Percentiles rank a stretch among this genome's conserved stretches.
These are phyloP conservation scores for Drosophila mettleri DNA, from an alignment of 2,888 invertebrate genomes.

Conservation along the genomic window DNA sequence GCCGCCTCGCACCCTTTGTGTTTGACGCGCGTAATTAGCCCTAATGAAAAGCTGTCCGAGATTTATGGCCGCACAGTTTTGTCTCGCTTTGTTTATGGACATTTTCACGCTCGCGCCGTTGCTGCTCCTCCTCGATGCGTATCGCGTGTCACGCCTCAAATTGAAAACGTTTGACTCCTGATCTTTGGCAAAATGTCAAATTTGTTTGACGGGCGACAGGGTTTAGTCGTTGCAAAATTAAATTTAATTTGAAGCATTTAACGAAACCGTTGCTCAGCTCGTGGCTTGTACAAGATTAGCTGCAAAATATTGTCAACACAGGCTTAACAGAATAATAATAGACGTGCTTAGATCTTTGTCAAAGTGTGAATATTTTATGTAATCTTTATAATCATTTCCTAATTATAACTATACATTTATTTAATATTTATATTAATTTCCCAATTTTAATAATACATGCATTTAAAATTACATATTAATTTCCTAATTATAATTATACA, in stretches of 20 bases:
- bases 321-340: neutral
- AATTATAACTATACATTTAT: neutral
- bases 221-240: neutral
- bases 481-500: neutral
- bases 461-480: neutral
- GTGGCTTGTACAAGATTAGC: slow-evolving; percentile 32
- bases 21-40: slow-evolving; percentile 51
- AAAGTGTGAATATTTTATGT: neutral
- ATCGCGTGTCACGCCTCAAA: slow-evolving; percentile 18
- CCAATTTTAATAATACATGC: neutral
- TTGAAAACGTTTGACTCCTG: slow-evolving; percentile 58
- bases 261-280: neutral
- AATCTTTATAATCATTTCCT: neutral
- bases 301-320: slow-evolving; percentile 13
- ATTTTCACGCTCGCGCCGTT: slow-evolving; percentile 16
- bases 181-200: slow-evolving; percentile 63
- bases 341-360: neutral
- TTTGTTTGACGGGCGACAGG: slow-evolving; percentile 38
- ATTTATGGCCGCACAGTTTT: slow-evolving; percentile 53
- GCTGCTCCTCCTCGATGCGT: slow-evolving; percentile 10
- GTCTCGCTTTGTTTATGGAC: slow-evolving; percentile 40
- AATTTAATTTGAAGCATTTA: slow-evolving; percentile 19
- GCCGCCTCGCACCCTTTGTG: neutral
- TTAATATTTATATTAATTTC: neutral
- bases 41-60: slow-evolving; percentile 63